Evolutionary conservation across 2,113 vertebrate genomes (phyloP), one percentile per base, ranked within the genome.

Genomic region (Cheirogaleus medius): DNA sequence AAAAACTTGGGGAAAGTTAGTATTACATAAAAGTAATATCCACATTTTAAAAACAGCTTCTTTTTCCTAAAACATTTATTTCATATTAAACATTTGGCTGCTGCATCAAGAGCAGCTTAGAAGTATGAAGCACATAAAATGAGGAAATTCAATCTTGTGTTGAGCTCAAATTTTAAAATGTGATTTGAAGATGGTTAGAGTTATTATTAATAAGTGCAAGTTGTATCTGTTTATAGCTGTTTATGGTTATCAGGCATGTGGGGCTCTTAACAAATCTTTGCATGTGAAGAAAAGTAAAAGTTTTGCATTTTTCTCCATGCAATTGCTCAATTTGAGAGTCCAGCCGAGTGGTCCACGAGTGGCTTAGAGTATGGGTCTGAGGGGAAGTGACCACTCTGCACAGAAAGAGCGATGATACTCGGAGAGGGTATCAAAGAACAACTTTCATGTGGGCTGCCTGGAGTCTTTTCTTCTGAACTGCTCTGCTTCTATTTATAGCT

Each of bases 11-110:
- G 21, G 58, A 94, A 85, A 96, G 56, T 97, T 95, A 54, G 3
- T 85, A 54, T 94, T 92, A 83, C 17, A 17, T 60, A 87, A 74
- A 94, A 93, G 21, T 68, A 91, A 76, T 29, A 71, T 20, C 34
- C 37, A 32, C 3, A 14, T 94, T 93, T 96, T 91, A 93, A 87
- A 83, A 87, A 94, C 25, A 89, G 21, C 17, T 81, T 14, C 39
- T 69, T 89, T 95, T 77, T 54, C 18, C 63, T 94, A 87, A 95
- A 77, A 80, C 87, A 71, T 97, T 96, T 91, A 81, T 96, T 97
- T 97, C 29, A 34, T 88, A 87, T 56, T 91, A 73, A 87, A 76
- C 32, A 58, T 81, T 92, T 74, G 83, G 11, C 86, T 91, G n/a
- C 15, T 86, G 4, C 7, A 13, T 94, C 39, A 94, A 95, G 77